These are phyloP conservation scores for Haplotaxodon microlepis DNA, from an alignment of 2,113 vertebrate species.

Conservation along the genomic window DNA sequence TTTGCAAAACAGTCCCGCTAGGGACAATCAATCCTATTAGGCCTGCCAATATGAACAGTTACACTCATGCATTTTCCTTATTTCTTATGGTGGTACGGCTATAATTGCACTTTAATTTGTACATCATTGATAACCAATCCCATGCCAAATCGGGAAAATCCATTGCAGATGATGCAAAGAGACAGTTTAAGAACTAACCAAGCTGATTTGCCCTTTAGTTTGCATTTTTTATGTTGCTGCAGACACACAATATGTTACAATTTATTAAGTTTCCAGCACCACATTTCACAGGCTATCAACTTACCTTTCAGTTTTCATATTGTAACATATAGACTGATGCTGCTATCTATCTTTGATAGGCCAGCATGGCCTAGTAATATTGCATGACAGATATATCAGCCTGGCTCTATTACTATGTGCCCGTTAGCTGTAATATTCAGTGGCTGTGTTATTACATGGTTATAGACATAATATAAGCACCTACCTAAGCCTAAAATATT, in stretches of 20 bases:
- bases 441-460: not conserved
- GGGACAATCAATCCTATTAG: constrained; percentile 53
- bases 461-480: not conserved
- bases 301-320: not conserved
- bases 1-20: constrained; percentile 10
- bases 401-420: not conserved
- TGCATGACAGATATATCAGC: not conserved
- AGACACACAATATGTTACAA: not conserved
- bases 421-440: not conserved
- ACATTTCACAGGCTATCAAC: not conserved
- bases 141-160: not conserved
- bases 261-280: not conserved
- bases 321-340: not conserved
- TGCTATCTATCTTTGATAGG: not conserved
- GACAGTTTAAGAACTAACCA: not conserved
- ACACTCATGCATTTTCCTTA: constrained; percentile 21
- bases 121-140: constrained; percentile 11
- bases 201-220: not conserved
- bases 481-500: not conserved
- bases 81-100: not conserved
- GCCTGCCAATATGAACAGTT: constrained; percentile 36
- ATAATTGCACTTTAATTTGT: constrained; percentile 27
- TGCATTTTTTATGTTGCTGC: not conserved
- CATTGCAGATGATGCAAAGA: not conserved
- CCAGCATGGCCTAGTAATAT: not conserved